Base-by-base conservation (phyloP, 2,797 vertebrate genomes). In the Eremophila alpestris region DNA sequence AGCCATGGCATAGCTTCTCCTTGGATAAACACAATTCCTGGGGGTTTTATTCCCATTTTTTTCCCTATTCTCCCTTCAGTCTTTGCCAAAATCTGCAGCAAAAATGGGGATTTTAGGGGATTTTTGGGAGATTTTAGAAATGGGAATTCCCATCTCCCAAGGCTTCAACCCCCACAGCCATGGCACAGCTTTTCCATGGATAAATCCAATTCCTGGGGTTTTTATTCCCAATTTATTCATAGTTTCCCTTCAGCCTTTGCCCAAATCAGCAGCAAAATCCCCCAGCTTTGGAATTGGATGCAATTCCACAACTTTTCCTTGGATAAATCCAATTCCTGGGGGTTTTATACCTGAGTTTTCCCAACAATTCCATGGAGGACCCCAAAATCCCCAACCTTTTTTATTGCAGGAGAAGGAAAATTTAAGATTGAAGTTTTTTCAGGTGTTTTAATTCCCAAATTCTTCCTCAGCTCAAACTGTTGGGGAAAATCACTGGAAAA, bases 301-400 rank as follows among this genome's bases (percentile, higher is more conserved):
- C 38, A 38, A 38, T 38, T 12, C 38, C 38, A 38, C 38, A 38
- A 11, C 38, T 38, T 38, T 38, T 38, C 38, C 38, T 38, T 38
- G 63, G 36, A 80, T 40, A 40, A 58, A 58, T n/a, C n/a, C 60
- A n/a, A 78, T 8, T 8, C 63, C 77, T n/a, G 43, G 23, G 77
- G 29, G 24, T 49, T 80, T 58, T 9, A 40, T 7, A n/a, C 34
- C 43, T 3, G 7, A 60, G n/a, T 24, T 74, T 64, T 38, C 74
- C 56, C 63, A 69, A 40, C 0, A 0, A 46, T 36, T 43, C 69
- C 34, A 5, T 0, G 8, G 20, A 55, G 9, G 30, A 67, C 16
- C n/a, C 64, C 38, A 75, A 5, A 5, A 2, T 3, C 70, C 26
- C 30, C 24, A 9, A 22, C 27, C 41, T 38, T 38, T 38, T 11